A percentile compares a stretch with the other conserved stretches of the same genome.
phyloP scores from a whole-genome alignment of 2,797 vertebrate species.

The Gymnothorax reevesii region DNA sequence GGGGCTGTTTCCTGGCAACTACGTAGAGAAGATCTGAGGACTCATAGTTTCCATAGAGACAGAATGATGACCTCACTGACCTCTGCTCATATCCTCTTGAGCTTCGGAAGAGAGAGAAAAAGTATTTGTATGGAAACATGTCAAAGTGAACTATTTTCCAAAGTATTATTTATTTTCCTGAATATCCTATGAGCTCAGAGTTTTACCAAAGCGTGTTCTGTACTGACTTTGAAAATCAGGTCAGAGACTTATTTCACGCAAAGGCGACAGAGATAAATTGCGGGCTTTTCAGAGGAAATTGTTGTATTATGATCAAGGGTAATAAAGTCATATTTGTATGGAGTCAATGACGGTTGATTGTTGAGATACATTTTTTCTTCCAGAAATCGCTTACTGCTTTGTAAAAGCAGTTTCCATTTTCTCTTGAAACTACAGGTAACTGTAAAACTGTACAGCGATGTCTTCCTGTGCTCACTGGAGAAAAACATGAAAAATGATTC shows the following conservation, averaged over 20 bases:
- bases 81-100: neutral
- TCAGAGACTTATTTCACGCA: neutral
- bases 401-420: neutral
- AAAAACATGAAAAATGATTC: neutral
- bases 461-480: neutral
- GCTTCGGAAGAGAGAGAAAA: neutral
- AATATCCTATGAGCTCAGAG: neutral
- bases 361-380: neutral
- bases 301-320: neutral
- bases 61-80: neutral
- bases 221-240: neutral
- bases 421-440: neutral
- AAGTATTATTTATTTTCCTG: neutral
- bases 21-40: conserved; percentile 92
- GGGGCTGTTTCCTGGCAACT: conserved; percentile 95
- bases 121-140: neutral
- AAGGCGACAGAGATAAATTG: neutral
- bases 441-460: neutral
- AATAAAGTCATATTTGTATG: neutral
- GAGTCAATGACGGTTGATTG: neutral
- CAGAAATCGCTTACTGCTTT: conserved; percentile 4
- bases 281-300: neutral
- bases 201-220: neutral
- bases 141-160: neutral
- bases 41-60: neutral